Evolutionary conservation across 1,140 invertebrate genomes (phyloP).

Genomic region (Sycophaga agraensis): DNA sequence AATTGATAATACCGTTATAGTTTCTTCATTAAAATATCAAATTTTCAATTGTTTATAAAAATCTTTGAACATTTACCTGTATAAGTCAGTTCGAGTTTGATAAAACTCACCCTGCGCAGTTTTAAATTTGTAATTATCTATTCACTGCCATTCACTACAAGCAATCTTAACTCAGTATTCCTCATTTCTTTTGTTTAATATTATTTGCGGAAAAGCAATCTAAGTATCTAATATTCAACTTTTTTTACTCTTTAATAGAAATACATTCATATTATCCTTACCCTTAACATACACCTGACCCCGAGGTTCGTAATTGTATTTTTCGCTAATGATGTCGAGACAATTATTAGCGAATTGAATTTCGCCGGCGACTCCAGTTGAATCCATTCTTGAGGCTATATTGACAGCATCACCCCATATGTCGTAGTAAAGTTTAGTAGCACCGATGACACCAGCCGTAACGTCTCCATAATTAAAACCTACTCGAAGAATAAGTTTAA

Average conservation of each 20-base stretch:
- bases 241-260: slow-evolving; percentile 66
- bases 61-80: neutral
- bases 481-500: slow-evolving; percentile 89
- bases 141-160: no score
- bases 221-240: slow-evolving; percentile 1
- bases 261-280: slow-evolving; percentile 92
- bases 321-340: slow-evolving; percentile 64
- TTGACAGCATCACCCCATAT: slow-evolving; percentile 99
- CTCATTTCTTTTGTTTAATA: neutral
- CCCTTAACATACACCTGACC: slow-evolving; percentile 93
- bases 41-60: slow-evolving; percentile 23
- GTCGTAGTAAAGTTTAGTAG: slow-evolving; percentile 94
- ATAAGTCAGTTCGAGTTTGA: no score
- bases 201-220: slow-evolving; percentile 1
- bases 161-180: no score
- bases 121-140: no score
- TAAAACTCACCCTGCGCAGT: no score
- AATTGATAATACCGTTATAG: no score
- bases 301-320: slow-evolving; percentile 78
- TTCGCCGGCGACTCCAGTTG: slow-evolving; percentile 79
- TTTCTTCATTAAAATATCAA: slow-evolving; percentile 1
- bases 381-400: slow-evolving; percentile 95
- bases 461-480: slow-evolving; percentile 86
- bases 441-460: slow-evolving; percentile 94
- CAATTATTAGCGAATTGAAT: slow-evolving; percentile 85